These are phyloP conservation scores for Sweltsa coloradensis DNA, from an alignment of 1,140 invertebrate species.

Conservation along the genomic window DNA sequence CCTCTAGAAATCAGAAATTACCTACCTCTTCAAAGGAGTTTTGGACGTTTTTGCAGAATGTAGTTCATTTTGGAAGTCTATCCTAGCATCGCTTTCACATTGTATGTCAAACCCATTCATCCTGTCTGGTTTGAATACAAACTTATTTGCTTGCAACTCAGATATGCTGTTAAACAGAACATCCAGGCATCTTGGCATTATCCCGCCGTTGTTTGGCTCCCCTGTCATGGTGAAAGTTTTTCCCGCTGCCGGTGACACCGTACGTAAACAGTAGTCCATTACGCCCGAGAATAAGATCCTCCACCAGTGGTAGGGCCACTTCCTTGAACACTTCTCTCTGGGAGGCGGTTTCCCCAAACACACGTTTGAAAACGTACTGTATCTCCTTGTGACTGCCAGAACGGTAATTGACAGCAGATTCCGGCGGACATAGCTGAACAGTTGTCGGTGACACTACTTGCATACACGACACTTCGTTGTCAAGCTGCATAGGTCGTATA, in stretches of 20 bases:
- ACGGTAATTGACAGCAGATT: slow-evolving; percentile 46
- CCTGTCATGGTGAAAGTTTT: slow-evolving; percentile 94
- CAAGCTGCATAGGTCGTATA: slow-evolving; percentile 56
- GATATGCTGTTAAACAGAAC: slow-evolving; percentile 84
- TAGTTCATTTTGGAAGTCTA: slow-evolving; percentile 52
- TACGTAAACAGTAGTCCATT: slow-evolving; percentile 92
- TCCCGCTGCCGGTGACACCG: slow-evolving; percentile 91
- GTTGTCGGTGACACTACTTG: slow-evolving; percentile 55
- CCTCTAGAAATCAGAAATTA: too few relatives aligned
- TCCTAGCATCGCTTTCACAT: slow-evolving; percentile 71
- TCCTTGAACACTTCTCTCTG: slow-evolving; percentile 80
- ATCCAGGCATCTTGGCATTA: slow-evolving; percentile 80
- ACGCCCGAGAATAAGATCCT: slow-evolving; percentile 63
- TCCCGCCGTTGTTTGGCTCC: slow-evolving; percentile 60
- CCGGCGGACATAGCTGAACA: slow-evolving; percentile 51
- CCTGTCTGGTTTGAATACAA: slow-evolving; percentile 84
- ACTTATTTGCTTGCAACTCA: slow-evolving; percentile 63
- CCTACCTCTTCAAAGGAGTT: slow-evolving; percentile 24
- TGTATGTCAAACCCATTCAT: slow-evolving; percentile 90
- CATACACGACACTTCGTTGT: slow-evolving; percentile 53
- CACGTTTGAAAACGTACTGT: slow-evolving; percentile 66
- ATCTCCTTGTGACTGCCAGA: slow-evolving; percentile 49
- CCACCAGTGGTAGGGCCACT: slow-evolving; percentile 76
- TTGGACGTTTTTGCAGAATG: slow-evolving; percentile 27
- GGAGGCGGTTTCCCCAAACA: slow-evolving; percentile 63